Base-by-base conservation (phyloP, 1,140 invertebrate genomes). In the Amyelois transitella region DNA sequence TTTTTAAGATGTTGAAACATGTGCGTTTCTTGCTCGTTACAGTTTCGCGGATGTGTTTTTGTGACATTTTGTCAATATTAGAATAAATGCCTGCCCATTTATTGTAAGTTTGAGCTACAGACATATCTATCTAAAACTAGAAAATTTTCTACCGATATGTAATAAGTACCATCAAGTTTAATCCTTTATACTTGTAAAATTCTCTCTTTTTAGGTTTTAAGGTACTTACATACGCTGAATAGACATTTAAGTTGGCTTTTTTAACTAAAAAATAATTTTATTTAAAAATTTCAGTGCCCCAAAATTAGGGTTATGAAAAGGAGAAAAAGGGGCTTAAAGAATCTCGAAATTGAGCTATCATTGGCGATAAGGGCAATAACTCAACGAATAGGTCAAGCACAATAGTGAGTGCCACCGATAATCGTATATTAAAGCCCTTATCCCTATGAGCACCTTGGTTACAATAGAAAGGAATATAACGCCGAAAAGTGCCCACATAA, bases 391-490 rank as follows among this genome's bases (percentile, higher is more conserved):
- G 83, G 83, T 87, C 80, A 87, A 81, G 75, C 75, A 85, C 81
- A 85, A 87, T 87, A 82, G 80, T 83, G 75, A 79, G 75, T 81
- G 80, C 74, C 80, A 82, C 83, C 83, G 82, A 87, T 87, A 87
- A 87, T 87, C 83, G 78, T 87, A 87, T 83, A 85, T 87, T 87
- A 87, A 75, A 67, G 77, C 78, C 80, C 81, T 87, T 85, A 87
- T 87, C 83, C 83, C 79, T 75, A 73, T 61, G 71, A 83, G 81
- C 80, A 87, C 83, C 81, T 86, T 74, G 72, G 68, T 78, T 72
- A 85, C 83, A 87, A 87, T 87, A 75, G 79, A 79, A 83, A 74
- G 69, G 81, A 81, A 87, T 87, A 87, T 85, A 85, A 81, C 72
- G 79, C 74, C 76, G 74, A 84, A 85, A 85, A 87, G 81, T 85